Conservation (phyloP, 2,797 vertebrate genomes). For the Mionectes olivaceus region DNA sequence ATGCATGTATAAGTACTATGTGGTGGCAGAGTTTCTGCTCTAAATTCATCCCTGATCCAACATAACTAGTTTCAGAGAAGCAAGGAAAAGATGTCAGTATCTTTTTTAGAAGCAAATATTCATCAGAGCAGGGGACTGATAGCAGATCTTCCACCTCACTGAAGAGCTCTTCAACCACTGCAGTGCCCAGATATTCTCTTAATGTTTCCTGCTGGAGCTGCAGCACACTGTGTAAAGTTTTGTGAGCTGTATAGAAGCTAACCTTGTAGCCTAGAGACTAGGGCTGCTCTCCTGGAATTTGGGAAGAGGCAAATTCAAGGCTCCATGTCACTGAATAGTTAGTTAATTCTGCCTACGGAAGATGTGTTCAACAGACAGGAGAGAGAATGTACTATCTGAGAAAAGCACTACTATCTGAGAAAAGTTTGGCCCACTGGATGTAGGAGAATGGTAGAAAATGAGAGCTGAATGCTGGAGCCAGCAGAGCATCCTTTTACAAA, state of each 20-base stretch:
- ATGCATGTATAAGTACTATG: neutral
- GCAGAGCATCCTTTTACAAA: neutral
- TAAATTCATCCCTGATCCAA: neutral
- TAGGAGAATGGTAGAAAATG: neutral
- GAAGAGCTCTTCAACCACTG: neutral
- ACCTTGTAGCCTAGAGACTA: neutral
- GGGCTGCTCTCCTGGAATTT: neutral
- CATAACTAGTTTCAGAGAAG: neutral
- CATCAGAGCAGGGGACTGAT: neutral
- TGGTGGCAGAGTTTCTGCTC: neutral
- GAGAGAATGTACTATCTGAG: neutral
- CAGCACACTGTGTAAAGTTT: neutral
- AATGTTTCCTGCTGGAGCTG: neutral
- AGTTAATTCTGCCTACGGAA: neutral
- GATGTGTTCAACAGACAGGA: neutral
- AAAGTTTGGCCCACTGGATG: neutral
- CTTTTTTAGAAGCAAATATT: neutral
- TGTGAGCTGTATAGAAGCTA: neutral
- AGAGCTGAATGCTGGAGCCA: neutral
- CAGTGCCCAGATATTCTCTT: neutral
- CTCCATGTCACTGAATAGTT: neutral
- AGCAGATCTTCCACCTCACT: neutral
- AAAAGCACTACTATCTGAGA: neutral
- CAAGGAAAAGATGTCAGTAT: neutral
- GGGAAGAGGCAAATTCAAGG: neutral